phyloP scores from a whole-genome alignment of 1,140 invertebrate species.

The Lethrus apterus region DNA sequence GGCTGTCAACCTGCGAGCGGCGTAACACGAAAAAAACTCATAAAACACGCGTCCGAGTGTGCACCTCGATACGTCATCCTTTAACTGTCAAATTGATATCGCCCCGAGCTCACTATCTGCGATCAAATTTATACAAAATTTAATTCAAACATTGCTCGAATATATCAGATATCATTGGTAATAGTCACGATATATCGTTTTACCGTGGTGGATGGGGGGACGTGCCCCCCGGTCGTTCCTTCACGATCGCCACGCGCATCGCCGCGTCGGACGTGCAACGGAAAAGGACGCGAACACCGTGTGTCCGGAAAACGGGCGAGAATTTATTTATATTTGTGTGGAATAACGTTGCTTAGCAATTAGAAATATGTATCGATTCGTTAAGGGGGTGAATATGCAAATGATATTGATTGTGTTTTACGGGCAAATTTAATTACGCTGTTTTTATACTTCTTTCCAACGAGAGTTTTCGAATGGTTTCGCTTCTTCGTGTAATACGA shows the following conservation, averaged over 20 bases:
- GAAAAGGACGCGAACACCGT: no score
- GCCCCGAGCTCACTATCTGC: constrained; percentile 20
- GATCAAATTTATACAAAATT: constrained; percentile 37
- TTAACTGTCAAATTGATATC: constrained; percentile 22
- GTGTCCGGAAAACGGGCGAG: no score
- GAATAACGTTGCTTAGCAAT: constrained; percentile 13
- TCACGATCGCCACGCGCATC: no score
- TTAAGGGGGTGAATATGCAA: constrained; percentile 4
- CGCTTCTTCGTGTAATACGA: no score
- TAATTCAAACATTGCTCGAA: constrained; percentile 31
- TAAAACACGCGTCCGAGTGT: no score
- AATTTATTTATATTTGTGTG: constrained; percentile 12
- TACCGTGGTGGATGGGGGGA: neutral
- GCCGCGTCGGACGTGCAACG: no score
- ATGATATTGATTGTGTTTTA: no score
- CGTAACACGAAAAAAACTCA: no score
- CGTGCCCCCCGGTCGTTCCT: neutral
- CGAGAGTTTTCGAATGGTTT: no score
- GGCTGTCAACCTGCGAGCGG: no score
- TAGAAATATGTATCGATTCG: constrained; percentile 5
- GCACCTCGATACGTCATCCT: constrained; percentile 8
- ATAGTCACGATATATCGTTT: constrained; percentile 5
- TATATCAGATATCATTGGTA: constrained; percentile 33
- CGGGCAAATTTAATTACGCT: no score
- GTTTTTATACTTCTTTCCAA: no score